phyloP scores from a whole-genome alignment of 2,113 vertebrate genomes.

The Sorex araneus region DNA sequence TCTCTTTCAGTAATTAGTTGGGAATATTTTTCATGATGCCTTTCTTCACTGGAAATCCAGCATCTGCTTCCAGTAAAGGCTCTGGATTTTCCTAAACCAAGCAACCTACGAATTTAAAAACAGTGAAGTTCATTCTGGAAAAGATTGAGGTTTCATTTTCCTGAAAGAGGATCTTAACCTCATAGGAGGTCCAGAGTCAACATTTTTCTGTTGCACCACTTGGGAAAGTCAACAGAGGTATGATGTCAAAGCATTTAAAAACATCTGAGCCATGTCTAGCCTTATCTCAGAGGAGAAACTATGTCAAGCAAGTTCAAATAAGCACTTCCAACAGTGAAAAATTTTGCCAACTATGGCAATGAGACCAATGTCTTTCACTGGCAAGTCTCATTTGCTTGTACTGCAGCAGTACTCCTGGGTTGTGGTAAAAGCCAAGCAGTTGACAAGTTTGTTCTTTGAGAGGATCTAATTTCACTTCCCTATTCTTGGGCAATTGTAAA shows the following conservation, averaged over 20 bases:
- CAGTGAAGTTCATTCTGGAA: background rate
- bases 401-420: background rate
- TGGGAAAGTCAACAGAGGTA: background rate
- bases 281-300: background rate
- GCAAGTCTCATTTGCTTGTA: constrained; percentile 7
- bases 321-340: background rate
- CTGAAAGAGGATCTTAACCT: background rate
- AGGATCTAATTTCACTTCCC: constrained; percentile 21
- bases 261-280: background rate
- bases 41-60: background rate
- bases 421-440: background rate
- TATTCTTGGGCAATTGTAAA: background rate
- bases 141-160: background rate
- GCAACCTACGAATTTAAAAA: background rate
- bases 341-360: background rate
- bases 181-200: background rate
- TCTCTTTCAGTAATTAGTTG: background rate
- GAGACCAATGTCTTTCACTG: constrained; percentile 1
- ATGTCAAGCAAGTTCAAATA: background rate
- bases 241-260: background rate
- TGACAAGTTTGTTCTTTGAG: background rate
- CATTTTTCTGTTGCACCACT: background rate
- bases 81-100: constrained; percentile 40
- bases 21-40: background rate
- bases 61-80: background rate